These are phyloP conservation scores for Triops cancriformis DNA, from an alignment of 1,140 invertebrate species.

Conservation along the genomic window DNA sequence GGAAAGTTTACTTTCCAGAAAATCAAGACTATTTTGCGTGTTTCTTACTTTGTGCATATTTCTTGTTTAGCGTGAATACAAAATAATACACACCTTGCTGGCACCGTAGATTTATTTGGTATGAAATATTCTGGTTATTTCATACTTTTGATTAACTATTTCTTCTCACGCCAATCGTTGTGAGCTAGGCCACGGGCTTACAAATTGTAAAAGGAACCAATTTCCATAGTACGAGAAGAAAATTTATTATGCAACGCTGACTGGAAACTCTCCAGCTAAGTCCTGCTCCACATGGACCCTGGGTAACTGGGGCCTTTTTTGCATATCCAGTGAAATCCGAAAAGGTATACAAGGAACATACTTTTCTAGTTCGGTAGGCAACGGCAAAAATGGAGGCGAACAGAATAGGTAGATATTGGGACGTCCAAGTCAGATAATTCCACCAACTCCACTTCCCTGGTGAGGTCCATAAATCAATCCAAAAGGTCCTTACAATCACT, in stretches of 20 bases:
- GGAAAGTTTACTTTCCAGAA: too few species aligned
- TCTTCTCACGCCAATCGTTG: background rate
- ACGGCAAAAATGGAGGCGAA: background rate
- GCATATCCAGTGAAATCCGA: background rate
- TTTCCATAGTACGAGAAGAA: background rate
- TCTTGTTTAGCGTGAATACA: too few species aligned
- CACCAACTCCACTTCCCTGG: conserved; percentile 3
- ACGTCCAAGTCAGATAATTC: background rate
- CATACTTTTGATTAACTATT: background rate
- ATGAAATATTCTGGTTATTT: background rate
- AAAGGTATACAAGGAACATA: background rate
- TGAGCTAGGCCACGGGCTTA: background rate
- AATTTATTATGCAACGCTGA: background rate
- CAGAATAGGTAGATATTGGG: background rate
- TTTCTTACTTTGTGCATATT: too few species aligned
- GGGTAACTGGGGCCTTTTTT: background rate
- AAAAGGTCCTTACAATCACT: conserved; percentile 1
- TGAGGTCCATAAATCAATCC: conserved; percentile 4
- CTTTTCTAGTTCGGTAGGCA: background rate
- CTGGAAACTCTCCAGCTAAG: background rate
- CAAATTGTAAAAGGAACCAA: background rate
- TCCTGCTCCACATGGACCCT: background rate
- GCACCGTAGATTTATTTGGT: background rate
- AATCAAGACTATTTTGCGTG: too few species aligned
- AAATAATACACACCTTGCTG: background rate